Percentiles rank a stretch among this genome's conserved stretches.
phyloP scores from a whole-genome alignment of 2,113 vertebrate species.

The Entelurus aequoreus region DNA sequence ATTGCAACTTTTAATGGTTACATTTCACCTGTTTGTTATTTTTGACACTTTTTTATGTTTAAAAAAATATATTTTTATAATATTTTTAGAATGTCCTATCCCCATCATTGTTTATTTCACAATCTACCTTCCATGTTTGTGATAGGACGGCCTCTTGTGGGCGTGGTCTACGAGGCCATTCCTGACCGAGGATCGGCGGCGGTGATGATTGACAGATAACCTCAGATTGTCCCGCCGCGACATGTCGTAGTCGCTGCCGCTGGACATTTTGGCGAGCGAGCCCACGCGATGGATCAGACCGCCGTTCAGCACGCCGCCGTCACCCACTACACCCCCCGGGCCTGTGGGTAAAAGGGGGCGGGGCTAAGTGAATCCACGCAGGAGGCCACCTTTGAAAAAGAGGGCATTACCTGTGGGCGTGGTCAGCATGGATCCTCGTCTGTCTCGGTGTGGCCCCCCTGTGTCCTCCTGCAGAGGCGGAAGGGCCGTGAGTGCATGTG shows the following conservation, averaged over 20 bases:
- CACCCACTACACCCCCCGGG: conserved; percentile 23
- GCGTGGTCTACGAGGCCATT: conserved; percentile 34
- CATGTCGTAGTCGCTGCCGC: conserved; percentile 35
- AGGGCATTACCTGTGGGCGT: conserved; percentile 44
- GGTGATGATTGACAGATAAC: conserved; percentile 37
- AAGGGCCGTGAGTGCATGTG: too few species aligned
- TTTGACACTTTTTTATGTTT: too few species aligned
- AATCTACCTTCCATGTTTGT: conserved; percentile 42
- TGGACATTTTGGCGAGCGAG: conserved; percentile 49
- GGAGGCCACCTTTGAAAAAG: not conserved
- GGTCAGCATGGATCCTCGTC: conserved; percentile 29
- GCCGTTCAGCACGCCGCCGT: conserved; percentile 40
- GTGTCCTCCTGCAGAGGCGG: not conserved
- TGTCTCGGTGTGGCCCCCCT: not conserved
- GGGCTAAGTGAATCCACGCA: not conserved
- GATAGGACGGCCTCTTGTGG: conserved; percentile 31
- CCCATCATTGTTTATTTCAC: not conserved
- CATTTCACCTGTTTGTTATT: too few species aligned
- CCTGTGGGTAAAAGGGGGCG: conserved; percentile 8
- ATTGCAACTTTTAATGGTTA: too few species aligned
- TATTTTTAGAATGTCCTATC: too few species aligned
- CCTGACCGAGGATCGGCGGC: conserved; percentile 28
- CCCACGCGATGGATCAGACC: conserved; percentile 56
- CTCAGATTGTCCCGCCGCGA: conserved; percentile 33
- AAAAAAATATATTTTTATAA: too few species aligned